Evolutionary conservation across 2,888 invertebrate species (phyloP), one percentile per base, ranked within the genome.

Genomic region (Pantelozetes paolii): DNA sequence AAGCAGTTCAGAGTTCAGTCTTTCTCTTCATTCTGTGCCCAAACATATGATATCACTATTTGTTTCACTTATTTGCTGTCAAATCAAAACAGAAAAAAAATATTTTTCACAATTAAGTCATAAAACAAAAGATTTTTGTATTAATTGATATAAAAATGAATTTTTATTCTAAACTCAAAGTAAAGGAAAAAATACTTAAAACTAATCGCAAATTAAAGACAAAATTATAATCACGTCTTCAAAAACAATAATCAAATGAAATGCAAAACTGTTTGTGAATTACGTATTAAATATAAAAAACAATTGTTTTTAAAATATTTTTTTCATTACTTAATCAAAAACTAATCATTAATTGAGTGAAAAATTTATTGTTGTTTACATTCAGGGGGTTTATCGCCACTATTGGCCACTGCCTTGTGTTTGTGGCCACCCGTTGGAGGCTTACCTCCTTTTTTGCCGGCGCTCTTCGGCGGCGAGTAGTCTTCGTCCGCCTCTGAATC

Each of bases 371-470:
- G 74, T 62, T 71, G 71, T 45, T 71, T 74, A 45, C 74, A 74
- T 71, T 74, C 74, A 9, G 70, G 74, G 1, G 74, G 74, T 13
- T 69, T 69, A 3, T 69, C 69, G 23, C 69, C 45, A 45, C 30
- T 59, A 57, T 23, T 57, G 57, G 57, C 57, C 15, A 9, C 3
- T 13, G 3, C 30, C 20, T 36, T 36, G 32, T 20, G 20, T 20
- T 40, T 64, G 20, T 40, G 36, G 20, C 40, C 64, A 30, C 30
- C 62, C 20, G 8, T 32, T n/a, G 54, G 13, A 54, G 20, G n/a
- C 36, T 72, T 72, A 15, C 62, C 78, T 3, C 71, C 74, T 18
- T n/a, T 40, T n/a, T 69, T 78, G 20, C 28, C 76, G 32, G 59
- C 42, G 20, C 74, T 74, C 45, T 72, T 74, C 28, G 28, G 15